These are phyloP conservation scores for Babyrousa celebensis DNA, from an alignment of 2,797 vertebrate species.

Conservation along the genomic window DNA sequence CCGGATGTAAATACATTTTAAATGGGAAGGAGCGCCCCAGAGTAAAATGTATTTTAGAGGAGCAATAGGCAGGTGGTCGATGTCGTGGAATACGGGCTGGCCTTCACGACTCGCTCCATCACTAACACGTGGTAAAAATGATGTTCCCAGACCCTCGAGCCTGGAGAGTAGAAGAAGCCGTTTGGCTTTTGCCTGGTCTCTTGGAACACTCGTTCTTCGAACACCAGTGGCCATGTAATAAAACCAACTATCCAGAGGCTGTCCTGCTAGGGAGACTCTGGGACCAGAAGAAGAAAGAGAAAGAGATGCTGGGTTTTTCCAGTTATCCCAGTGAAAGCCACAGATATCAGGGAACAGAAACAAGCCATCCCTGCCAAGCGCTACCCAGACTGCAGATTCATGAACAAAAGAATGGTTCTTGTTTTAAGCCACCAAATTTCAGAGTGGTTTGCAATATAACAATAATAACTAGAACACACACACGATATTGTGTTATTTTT, in stretches of 20 bases:
- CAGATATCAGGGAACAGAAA: neutral
- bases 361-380: neutral
- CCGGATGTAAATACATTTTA: slow-evolving; percentile 18
- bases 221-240: neutral
- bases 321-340: neutral
- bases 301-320: neutral
- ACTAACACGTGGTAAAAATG: neutral
- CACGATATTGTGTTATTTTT: neutral
- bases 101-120: neutral
- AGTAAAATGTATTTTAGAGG: slow-evolving; percentile 41
- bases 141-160: neutral
- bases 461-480: neutral
- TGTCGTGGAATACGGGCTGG: neutral
- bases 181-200: neutral
- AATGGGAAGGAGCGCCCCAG: neutral
- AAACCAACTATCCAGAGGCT: neutral
- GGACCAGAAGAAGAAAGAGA: neutral
- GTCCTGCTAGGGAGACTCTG: neutral
- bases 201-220: neutral
- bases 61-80: neutral
- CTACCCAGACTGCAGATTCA: neutral
- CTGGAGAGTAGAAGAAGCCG: neutral
- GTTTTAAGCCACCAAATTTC: neutral
- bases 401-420: neutral
- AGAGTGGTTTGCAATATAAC: neutral